Evolutionary conservation across 30 jellyfish, hydroid and myxozoan genomes (phyloP), one percentile per base, ranked within the genome.

Genomic region (Thelohanellus kitauei): DNA sequence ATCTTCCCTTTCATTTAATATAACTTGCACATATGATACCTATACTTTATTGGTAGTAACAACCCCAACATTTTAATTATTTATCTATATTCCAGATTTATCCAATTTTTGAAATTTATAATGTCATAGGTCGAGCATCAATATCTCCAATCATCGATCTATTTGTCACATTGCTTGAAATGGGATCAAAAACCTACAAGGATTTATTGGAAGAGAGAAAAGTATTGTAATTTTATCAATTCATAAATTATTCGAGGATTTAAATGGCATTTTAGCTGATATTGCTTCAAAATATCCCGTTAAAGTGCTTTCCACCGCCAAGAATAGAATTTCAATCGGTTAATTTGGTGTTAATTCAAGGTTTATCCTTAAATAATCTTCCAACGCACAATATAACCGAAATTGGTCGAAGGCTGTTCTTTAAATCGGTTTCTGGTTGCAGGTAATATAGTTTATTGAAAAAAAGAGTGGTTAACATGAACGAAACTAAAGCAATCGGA

Each of bases 121-220:
- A 14, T n/a, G 0, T 38, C 50, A 15, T 21, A 69, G 91, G 91
- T 2, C 61, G 91, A 38, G 91, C 91, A 17, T 71, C 91, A 0
- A 84, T 66, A 0, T 58, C 84, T 23, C 91, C 91, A 11, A 50
- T 52, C 12, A 16, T 60, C 17, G 91, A 71, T 49, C 56, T 71
- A 17, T 71, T 59, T 51, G 56, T 71, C 21, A 71, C 91, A 1
- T 47, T 71, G 16, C 33, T 71, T 38, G 35, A 66, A 0, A 37
- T 71, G 31, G 91, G 91, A n/a, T 38, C 39, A 32, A 50, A 45
- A 16, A 85, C 84, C 1, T 60, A 59, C 38, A 53, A 43, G 22
- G 38, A 49, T 22, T 53, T 62, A 9, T 56, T 71, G 31, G 45
- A 48, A 20, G 78, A 71, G 25, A 51, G 91, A 49, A 71, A 63